phyloP scores from a whole-genome alignment of 1,140 invertebrate species.

The Acyrthosiphon pisum region DNA sequence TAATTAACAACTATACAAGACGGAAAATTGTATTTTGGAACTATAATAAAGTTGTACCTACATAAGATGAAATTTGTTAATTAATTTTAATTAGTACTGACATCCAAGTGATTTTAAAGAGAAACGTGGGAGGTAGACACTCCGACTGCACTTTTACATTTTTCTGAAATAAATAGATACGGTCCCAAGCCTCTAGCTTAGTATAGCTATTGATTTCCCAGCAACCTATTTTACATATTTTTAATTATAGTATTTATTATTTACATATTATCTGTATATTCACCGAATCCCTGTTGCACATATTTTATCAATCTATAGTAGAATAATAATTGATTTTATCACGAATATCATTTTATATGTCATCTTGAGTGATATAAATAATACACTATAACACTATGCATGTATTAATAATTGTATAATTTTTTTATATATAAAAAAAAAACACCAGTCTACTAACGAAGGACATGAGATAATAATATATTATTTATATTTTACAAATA shows the following conservation, averaged over 20 bases:
- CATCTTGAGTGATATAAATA: neutral
- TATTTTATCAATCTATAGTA: neutral
- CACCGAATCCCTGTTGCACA: too few relatives aligned
- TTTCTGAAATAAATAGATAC: neutral
- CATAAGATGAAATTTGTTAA: neutral
- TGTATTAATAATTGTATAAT: neutral
- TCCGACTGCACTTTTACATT: neutral
- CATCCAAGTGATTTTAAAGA: neutral
- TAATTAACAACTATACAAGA: neutral
- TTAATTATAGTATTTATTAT: neutral
- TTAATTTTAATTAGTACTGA: neutral
- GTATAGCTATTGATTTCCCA: neutral
- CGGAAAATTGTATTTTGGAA: neutral
- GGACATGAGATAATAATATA: too few relatives aligned
- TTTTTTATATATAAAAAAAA: too few relatives aligned
- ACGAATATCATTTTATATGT: neutral
- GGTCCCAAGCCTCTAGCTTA: neutral
- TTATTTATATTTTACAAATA: too few relatives aligned
- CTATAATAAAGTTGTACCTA: neutral
- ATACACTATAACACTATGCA: neutral
- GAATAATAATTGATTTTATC: neutral
- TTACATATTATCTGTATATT: neutral
- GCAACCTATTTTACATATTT: neutral
- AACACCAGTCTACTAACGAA: too few relatives aligned
- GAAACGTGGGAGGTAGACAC: neutral